Evolutionary conservation across 2,113 vertebrate species (phyloP).

Genomic region (Thymallus thymallus): DNA sequence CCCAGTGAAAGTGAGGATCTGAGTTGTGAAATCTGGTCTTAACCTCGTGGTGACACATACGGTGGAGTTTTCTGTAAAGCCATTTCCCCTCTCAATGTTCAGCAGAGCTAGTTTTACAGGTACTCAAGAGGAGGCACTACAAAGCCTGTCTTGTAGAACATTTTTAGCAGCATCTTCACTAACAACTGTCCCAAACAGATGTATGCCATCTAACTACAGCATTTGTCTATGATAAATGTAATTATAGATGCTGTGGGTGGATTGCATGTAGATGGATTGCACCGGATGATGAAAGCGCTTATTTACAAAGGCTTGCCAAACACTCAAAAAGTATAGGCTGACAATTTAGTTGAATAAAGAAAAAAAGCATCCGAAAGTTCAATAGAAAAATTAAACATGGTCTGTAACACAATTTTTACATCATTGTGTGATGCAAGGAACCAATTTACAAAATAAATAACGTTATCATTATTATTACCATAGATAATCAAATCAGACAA

Average conservation of each 20-base stretch:
- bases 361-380: not conserved
- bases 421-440: too few species aligned
- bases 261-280: not conserved
- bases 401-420: too few species aligned
- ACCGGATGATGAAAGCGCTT: not conserved
- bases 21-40: slow-evolving; percentile 3
- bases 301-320: not conserved
- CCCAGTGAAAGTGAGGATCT: not conserved
- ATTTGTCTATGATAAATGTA: not conserved
- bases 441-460: too few species aligned
- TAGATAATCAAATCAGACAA: too few species aligned
- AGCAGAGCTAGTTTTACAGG: too few species aligned
- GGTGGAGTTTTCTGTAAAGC: not conserved
- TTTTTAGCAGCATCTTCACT: not conserved
- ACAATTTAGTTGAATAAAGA: not conserved
- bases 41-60: not conserved
- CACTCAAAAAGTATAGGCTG: too few species aligned
- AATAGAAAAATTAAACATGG: too few species aligned
- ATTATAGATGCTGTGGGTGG: not conserved
- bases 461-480: too few species aligned
- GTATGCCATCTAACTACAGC: not conserved
- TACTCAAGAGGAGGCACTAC: too few species aligned
- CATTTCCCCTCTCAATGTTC: not conserved
- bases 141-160: not conserved
- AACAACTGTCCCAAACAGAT: not conserved